Evolutionary conservation across 64 coral and sea anemone species (phyloP).

Genomic region (Montipora sp.): DNA sequence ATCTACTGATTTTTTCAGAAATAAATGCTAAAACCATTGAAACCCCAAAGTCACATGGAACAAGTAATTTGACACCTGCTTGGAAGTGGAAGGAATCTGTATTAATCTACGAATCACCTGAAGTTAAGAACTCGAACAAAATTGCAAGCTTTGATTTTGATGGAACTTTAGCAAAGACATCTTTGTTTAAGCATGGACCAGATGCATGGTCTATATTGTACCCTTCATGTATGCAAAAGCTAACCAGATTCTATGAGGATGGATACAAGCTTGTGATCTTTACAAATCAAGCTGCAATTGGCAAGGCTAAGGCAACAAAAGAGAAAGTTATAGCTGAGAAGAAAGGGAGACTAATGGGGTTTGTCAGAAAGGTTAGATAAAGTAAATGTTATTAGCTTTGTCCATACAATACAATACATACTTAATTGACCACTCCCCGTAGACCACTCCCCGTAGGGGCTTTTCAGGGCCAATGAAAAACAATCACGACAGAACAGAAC

Average conservation of each 20-base stretch:
- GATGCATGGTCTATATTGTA: constrained; percentile 84
- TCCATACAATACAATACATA: no score
- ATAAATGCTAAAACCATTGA: neutral
- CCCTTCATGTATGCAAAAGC: constrained; percentile 61
- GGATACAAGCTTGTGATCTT: constrained; percentile 89
- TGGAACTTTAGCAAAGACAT: constrained; percentile 79
- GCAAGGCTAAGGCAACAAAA: constrained; percentile 71
- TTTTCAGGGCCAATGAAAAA: no score
- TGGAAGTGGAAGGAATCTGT: constrained; percentile 78
- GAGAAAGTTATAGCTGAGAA: constrained; percentile 78
- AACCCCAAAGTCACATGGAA: constrained; percentile 2
- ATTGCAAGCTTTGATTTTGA: constrained; percentile 89
- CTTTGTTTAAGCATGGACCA: constrained; percentile 76
- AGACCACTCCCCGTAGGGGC: no score
- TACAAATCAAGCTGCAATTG: constrained; percentile 85
- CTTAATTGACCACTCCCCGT: no score
- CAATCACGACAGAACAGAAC: no score
- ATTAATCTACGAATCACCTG: constrained; percentile 59
- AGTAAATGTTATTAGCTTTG: neutral
- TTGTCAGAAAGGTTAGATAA: constrained; percentile 60
- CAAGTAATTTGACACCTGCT: neutral
- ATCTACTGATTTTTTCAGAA: neutral
- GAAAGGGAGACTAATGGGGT: constrained; percentile 64
- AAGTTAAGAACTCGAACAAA: constrained; percentile 59
- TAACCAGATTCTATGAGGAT: constrained; percentile 50